A percentile compares a stretch with the other conserved stretches of the same genome.
phyloP scores from a whole-genome alignment of 64 coral and sea anemone species.

The Montipora foliosa region DNA sequence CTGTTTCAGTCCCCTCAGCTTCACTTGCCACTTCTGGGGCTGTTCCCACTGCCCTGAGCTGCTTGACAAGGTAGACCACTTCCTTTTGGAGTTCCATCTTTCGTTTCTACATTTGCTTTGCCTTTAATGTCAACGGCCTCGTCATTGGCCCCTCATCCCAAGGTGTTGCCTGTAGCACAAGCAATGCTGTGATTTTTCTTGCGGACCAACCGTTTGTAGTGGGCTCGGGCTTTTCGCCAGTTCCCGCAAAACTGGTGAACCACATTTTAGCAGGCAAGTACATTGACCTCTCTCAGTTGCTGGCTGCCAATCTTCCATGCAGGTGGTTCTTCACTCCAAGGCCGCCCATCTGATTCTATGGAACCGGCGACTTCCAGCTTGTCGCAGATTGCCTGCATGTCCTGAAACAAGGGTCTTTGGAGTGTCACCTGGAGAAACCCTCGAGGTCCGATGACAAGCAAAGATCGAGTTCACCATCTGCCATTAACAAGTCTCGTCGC shows the following conservation, averaged over 20 bases:
- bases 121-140: neutral
- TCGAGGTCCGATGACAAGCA: no score
- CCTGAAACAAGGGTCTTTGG: no score
- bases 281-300: neutral
- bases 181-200: neutral
- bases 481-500: no score
- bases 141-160: neutral
- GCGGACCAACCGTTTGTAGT: neutral
- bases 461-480: no score
- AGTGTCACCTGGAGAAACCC: no score
- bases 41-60: neutral
- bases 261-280: neutral
- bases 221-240: neutral
- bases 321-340: no score
- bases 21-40: neutral
- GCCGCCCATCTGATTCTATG: no score
- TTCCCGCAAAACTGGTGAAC: neutral
- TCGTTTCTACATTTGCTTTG: neutral
- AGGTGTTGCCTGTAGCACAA: neutral
- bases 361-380: no score
- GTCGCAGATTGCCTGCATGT: no score
- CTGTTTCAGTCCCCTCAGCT: neutral
- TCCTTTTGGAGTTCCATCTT: neutral
- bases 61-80: neutral
- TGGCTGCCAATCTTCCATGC: neutral